A percentile compares a stretch with the other conserved stretches of the same genome.
Evolutionary conservation across 2,888 invertebrate species (phyloP).

Genomic region (Gerris lacustris): DNA sequence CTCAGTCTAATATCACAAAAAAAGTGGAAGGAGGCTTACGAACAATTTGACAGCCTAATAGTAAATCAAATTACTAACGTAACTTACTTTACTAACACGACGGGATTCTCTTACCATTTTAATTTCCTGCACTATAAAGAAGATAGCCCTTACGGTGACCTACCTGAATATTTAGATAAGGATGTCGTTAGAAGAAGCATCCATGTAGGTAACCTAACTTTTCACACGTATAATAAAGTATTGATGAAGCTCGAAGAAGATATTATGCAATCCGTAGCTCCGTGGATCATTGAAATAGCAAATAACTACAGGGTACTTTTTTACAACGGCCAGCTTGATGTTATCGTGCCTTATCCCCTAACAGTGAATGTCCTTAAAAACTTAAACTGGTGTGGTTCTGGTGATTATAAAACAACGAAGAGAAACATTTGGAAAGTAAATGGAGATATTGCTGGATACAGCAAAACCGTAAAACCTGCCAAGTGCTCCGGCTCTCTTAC

Average conservation of each 20-base stretch:
- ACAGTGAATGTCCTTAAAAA: constrained; percentile 65
- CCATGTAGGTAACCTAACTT: constrained; percentile 17
- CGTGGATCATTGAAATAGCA: constrained; percentile 55
- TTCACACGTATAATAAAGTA: constrained; percentile 9
- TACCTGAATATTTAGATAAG: constrained; percentile 24
- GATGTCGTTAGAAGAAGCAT: constrained; percentile 58
- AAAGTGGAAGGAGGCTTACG: constrained; percentile 57
- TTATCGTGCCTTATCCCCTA: constrained; percentile 80
- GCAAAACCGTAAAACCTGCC: constrained; percentile 44
- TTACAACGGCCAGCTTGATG: constrained; percentile 83
- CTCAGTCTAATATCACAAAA: constrained; percentile 48
- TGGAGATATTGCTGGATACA: constrained; percentile 59
- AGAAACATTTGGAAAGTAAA: constrained; percentile 51
- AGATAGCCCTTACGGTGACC: constrained; percentile 13
- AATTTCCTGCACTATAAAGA: neutral
- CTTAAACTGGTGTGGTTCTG: constrained; percentile 54
- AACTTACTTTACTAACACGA: constrained; percentile 51
- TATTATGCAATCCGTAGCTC: constrained; percentile 67
- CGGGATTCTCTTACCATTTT: constrained; percentile 47
- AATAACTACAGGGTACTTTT: constrained; percentile 59
- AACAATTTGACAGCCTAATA: constrained; percentile 52
- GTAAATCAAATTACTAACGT: constrained; percentile 37
- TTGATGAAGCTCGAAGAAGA: constrained; percentile 44
- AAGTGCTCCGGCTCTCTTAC: constrained; percentile 46
- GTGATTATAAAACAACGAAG: constrained; percentile 51